These are phyloP conservation scores for Anastrepha ludens DNA, from an alignment of 1,140 invertebrate species.

Conservation along the genomic window DNA sequence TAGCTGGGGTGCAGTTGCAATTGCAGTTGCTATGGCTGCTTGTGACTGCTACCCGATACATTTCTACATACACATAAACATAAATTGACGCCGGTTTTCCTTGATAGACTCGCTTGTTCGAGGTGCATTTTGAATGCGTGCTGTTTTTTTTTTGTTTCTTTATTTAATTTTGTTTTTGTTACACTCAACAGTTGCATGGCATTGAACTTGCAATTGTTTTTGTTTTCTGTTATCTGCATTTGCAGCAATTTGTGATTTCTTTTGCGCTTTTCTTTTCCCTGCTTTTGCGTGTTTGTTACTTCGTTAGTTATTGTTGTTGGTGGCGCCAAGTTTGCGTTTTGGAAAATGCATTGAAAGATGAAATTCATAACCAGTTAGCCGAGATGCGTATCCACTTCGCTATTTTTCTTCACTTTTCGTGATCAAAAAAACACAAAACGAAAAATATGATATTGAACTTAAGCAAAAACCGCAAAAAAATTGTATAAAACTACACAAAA, in stretches of 20 bases:
- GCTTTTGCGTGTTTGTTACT: neutral
- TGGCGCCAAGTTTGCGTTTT: neutral
- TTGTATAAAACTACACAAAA: neutral
- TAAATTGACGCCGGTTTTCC: slow-evolving; percentile 23
- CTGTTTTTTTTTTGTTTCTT: neutral
- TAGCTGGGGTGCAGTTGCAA: too few species aligned
- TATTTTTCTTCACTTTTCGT: too few species aligned
- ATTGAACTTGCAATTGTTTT: slow-evolving; percentile 34
- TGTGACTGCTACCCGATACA: too few species aligned
- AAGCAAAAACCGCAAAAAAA: neutral
- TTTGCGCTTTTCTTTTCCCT: neutral
- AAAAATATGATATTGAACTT: neutral
- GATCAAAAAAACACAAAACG: too few species aligned
- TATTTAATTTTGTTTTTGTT: neutral
- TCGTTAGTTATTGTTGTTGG: neutral
- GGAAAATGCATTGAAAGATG: neutral
- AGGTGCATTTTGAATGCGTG: neutral
- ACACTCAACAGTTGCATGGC: neutral
- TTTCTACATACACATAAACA: too few species aligned
- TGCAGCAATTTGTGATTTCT: neutral
- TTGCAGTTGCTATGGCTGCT: too few species aligned
- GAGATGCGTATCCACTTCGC: neutral
- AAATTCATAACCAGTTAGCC: neutral
- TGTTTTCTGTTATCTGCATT: neutral
- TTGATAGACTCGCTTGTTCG: slow-evolving; percentile 19